Evolutionary conservation across 2,797 vertebrate genomes (phyloP).

Genomic region (Anguilla marmorata): DNA sequence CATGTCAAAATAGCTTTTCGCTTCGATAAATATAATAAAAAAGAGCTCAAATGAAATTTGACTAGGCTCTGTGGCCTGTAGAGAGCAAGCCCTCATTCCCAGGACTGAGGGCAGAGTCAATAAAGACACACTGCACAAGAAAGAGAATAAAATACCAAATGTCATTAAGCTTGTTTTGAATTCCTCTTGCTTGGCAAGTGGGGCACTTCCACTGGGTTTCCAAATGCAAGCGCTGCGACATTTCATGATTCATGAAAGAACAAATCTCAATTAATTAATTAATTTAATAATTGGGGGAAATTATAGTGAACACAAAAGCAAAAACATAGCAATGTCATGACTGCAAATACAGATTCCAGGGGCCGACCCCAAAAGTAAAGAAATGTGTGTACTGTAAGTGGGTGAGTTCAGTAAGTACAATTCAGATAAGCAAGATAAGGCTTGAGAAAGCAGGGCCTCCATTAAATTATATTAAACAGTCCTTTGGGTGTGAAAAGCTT

Average conservation of each 20-base stretch:
- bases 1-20: neutral
- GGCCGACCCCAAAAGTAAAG: neutral
- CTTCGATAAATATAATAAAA: constrained; percentile 19
- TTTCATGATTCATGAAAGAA: constrained; percentile 17
- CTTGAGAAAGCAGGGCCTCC: neutral
- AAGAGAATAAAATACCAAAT: constrained; percentile 43
- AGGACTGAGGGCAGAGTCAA: constrained; percentile 26
- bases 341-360: neutral
- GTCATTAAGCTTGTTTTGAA: constrained; percentile 36
- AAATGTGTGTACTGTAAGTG: neutral
- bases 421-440: neutral
- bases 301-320: neutral
- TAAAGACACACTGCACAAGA: constrained; percentile 37
- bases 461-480: neutral
- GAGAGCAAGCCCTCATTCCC: constrained; percentile 55
- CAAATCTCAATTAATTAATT: too few species aligned
- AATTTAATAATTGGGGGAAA: neutral
- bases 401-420: neutral
- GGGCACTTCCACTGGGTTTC: constrained; percentile 13
- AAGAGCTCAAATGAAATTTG: constrained; percentile 42
- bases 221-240: constrained; percentile 33
- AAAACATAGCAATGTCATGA: neutral
- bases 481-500: neutral
- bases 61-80: constrained; percentile 34
- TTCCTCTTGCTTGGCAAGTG: constrained; percentile 12